These are phyloP conservation scores for Latrodectus elegans DNA, from an alignment of 2,888 invertebrate genomes.

Conservation along the genomic window DNA sequence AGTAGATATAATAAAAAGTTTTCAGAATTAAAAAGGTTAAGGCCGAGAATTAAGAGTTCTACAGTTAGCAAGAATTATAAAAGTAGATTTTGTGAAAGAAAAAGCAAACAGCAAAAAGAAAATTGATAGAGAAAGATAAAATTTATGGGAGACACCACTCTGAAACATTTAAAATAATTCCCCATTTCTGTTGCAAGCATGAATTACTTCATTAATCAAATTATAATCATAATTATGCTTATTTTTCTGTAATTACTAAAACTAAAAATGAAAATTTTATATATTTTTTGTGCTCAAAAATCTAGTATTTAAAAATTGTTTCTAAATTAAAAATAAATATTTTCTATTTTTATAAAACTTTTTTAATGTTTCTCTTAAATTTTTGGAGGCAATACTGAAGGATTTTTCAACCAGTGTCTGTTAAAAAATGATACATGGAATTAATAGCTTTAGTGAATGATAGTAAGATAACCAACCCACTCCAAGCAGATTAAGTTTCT, in stretches of 20 bases:
- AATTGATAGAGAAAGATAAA: background rate
- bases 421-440: too few species aligned
- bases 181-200: conserved; percentile 2
- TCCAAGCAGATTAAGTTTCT: too few species aligned
- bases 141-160: background rate
- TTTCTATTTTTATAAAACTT: background rate
- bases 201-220: background rate
- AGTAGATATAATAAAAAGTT: background rate
- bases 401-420: too few species aligned
- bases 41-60: background rate
- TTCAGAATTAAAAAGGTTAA: background rate
- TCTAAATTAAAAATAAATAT: background rate
- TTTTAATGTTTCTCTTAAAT: too few species aligned
- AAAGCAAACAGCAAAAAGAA: background rate
- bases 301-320: background rate
- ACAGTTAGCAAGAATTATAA: background rate
- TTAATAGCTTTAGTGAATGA: too few species aligned
- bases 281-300: background rate
- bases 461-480: too few species aligned
- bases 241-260: background rate
- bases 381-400: too few species aligned
- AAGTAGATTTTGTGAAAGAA: background rate
- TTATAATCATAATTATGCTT: background rate
- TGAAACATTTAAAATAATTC: background rate
- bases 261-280: background rate